Evolutionary conservation across 2,113 vertebrate species (phyloP), one percentile per base, ranked within the genome.

Genomic region (Fregata magnificens): DNA sequence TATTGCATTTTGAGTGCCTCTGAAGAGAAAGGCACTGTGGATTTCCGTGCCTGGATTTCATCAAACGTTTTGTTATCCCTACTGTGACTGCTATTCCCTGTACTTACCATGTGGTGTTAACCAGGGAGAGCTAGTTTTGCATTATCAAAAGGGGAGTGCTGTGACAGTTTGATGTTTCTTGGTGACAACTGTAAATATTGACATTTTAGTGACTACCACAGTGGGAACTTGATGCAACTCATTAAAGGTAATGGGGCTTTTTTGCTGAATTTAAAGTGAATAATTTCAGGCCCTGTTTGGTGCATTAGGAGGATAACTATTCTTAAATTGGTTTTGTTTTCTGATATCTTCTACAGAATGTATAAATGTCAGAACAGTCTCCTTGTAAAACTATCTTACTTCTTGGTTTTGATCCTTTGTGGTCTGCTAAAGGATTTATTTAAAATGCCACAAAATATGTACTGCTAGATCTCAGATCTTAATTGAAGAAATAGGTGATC

Each of bases 181-280:
- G 53, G 70, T 90, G 53, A 74, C 93, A 94, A 89, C 52, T 76
- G 83, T 94, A 95, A 97, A 95, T 95, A 96, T 94, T 96, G 91
- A 94, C 84, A 73, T 96, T 97, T 95, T 84, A 93, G 91, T 70
- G 50, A 91, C 71, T 73, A 42, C 76, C 71, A 66, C 76, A 70
- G 66, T 72, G 63, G 67, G 72, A 83, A 83, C 78, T 81, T 83
- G 86, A 90, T 85, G 89, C 53, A 95, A 69, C 74, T 82, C 47
- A 66, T 91, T 95, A 95, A 93, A 82, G 1, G 38, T 87, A 95
- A 90, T 84, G 55, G 88, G n/a, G 13, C 26, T 92, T 92, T 96
- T 93, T 47, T 38, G 71, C 59, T 52, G 92, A 91, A 63, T 87
- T 91, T 89, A 89, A 91, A 95, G 77, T 66, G 82, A 95, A 88